Evolutionary conservation across 2,113 vertebrate species (phyloP).

Genomic region (Desmodus rotundus): DNA sequence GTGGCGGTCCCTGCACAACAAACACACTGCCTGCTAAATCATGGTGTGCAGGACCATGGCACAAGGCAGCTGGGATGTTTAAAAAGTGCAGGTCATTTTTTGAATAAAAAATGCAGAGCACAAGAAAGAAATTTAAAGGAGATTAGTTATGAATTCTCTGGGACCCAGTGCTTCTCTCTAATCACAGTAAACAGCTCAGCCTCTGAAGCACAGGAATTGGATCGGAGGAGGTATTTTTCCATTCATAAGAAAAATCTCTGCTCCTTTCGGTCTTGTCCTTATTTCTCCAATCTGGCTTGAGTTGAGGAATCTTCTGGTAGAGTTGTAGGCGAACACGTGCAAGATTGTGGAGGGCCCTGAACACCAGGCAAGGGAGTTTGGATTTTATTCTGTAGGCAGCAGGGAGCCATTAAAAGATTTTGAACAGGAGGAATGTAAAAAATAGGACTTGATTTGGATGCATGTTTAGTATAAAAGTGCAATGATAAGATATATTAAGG

Average conservation of each 20-base stretch:
- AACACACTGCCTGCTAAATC: not conserved
- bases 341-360: slow-evolving; percentile 33
- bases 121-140: not conserved
- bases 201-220: not conserved
- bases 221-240: slow-evolving; percentile 2
- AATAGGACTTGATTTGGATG: slow-evolving; percentile 60
- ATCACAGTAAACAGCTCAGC: not conserved
- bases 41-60: not conserved
- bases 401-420: slow-evolving; percentile 62
- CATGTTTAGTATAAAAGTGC: slow-evolving; percentile 59
- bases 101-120: not conserved
- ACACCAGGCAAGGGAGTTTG: slow-evolving; percentile 40
- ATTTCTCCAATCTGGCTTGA: slow-evolving; percentile 23
- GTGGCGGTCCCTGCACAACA: not conserved
- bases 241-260: slow-evolving; percentile 32
- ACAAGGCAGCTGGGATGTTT: not conserved
- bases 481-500: slow-evolving; percentile 67
- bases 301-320: not conserved
- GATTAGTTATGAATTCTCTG: not conserved
- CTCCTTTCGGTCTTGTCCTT: slow-evolving; percentile 21
- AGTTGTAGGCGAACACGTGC: not conserved
- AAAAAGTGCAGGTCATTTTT: not conserved
- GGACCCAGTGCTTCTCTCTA: not conserved
- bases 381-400: slow-evolving; percentile 49
- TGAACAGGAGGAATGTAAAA: slow-evolving; percentile 52